Evolutionary conservation across 2,113 vertebrate genomes (phyloP), one percentile per base, ranked within the genome.

Genomic region (Oncorhynchus gorbuscha): DNA sequence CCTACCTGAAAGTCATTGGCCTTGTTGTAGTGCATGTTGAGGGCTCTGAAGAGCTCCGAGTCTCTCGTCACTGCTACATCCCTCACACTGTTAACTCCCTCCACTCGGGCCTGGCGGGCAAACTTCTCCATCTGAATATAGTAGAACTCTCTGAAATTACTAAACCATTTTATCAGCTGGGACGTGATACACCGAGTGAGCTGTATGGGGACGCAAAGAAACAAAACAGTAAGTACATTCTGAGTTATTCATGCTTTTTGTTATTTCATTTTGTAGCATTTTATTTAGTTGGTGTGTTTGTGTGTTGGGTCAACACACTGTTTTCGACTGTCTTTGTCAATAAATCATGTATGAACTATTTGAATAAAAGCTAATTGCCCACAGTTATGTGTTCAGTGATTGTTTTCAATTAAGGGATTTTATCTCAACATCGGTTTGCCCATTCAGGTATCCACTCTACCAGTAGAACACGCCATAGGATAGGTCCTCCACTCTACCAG

Each of bases 121-220:
- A 90, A 96, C 90, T 96, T 97, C 88, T 98, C 97, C 93, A 96
- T 96, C 89, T 98, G 97, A 91, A 98, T 98, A 83, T 97, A 98
- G 90, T 94, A 98, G 83, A 97, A 98, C 91, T 98, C 97, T 1
- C 97, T 94, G 86, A 98, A 98, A 89, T 98, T 98, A 82, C 97
- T 98, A 92, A 98, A 98, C 97, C 97, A 98, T 81, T 98, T 98
- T 93, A 97, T 96, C 87, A 98, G 95, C 93, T 97, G 97, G 24
- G 97, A 98, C 74, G 93, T 96, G 85, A 96, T 93, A 85, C 95
- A 96, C 83, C 96, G 95, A 4, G 94, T 96, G 90, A 98, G 96
- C 97, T 97, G 16, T 16, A 16, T 5, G 93, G 76, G 55, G 64
- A 79, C 1, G 58, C 28, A 71, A 28, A n/a, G 8, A 72, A 18